Evolutionary conservation across 2,113 vertebrate species (phyloP), one percentile per base, ranked within the genome.

Genomic region (Hypomesus transpacificus): DNA sequence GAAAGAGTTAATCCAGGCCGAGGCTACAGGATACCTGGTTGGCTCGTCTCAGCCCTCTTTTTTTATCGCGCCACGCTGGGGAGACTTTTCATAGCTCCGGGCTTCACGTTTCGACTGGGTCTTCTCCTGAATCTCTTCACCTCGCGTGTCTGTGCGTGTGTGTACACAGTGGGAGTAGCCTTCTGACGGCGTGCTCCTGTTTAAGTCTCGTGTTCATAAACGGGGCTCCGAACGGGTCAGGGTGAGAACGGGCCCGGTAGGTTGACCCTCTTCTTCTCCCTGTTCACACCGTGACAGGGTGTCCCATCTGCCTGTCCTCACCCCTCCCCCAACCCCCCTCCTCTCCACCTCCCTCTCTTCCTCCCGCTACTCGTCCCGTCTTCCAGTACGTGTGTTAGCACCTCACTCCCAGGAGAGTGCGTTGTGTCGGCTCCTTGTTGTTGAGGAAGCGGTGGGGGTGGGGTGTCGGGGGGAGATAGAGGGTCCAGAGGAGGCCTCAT

Each of bases 1-100:
- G 70, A 63, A 78, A 75, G 68, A 69, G 74, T 84, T 76, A 71
- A 80, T 79, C 64, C 11, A 77, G 65, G 34, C 26, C 0, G 17
- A 28, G 18, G 28, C 7, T 7, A 46, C 39, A 46, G 39, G 26
- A 31, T 24, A 14, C 3, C 46, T 52, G 66, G 54, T 72, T 59
- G 24, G 52, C 18, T 66, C 51, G 67, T 39, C 39, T 18, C 57
- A 54, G 56, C n/a, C 24, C 24, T 22, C 14, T 62, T 9, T 46
- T 54, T 24, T 20, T 2, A 7, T 20, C 60, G 68, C 68, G 71
- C 39, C 11, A 31, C 46, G 62, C 70, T 63, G 57, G 67, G 74
- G 24, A 2, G 60, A 53, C 16, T 14, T 75, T 66, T 53, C 14
- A 71, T 52, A 26, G 75, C 79, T 21, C 3, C 3, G 73, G 77